Percentiles rank a stretch among this genome's conserved stretches.
These are phyloP conservation scores for Anisognathus igniventris DNA, from an alignment of 2,797 vertebrate species.

Conservation along the genomic window DNA sequence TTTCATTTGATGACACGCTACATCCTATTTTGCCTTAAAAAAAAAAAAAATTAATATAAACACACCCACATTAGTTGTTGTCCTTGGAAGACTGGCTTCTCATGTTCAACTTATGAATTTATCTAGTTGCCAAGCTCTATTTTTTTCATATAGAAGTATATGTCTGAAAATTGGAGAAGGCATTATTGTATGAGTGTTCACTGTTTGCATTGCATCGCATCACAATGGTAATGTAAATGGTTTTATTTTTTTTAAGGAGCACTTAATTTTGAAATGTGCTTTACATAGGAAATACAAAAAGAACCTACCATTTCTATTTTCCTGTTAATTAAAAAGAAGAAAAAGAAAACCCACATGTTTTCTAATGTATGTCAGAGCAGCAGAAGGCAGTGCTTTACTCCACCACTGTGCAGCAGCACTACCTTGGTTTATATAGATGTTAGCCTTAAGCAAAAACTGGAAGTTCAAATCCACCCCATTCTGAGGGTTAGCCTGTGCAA, in stretches of 20 bases:
- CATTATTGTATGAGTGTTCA: neutral
- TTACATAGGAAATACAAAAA: neutral
- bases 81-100: neutral
- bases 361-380: neutral
- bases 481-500: neutral
- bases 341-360: fast-evolving
- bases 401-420: neutral
- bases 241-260: neutral
- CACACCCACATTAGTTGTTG: neutral
- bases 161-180: neutral
- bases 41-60: neutral
- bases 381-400: neutral
- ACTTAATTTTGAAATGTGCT: neutral
- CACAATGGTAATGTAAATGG: neutral
- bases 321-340: neutral
- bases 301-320: neutral
- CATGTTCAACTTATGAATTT: neutral
- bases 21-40: neutral
- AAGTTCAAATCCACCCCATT: neutral
- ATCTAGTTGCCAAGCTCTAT: neutral
- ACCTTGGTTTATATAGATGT: neutral
- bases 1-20: neutral
- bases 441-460: neutral
- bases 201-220: neutral
- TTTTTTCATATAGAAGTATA: neutral